Evolutionary conservation across 1,140 invertebrate genomes (phyloP), one percentile per base, ranked within the genome.

Genomic region (Aricia agestis): DNA sequence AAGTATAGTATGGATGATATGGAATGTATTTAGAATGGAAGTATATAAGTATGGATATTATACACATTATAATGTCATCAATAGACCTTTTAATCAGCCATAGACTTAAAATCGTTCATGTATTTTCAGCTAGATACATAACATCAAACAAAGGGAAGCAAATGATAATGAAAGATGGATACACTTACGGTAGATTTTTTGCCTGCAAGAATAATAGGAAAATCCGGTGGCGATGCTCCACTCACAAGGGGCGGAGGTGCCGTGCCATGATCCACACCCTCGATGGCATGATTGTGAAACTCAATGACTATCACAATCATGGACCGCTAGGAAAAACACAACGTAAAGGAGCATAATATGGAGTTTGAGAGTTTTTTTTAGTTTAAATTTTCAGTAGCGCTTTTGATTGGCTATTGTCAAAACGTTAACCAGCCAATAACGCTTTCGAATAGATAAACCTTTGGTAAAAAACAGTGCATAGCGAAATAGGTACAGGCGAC

Each of bases 191-290:
- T 52, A 52, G 9, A 52, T 52, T 58, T 1, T 17, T 63, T 11
- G 42, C 31, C 2, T 41, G n/a, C 25, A 7, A 32, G 1, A 70
- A 66, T 4, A 66, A 42, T 10, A 41, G 57, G 32, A 72, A 71
- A 65, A 68, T 66, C 18, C 68, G 81, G 10, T 85, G 83, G 82
- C 75, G 76, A 45, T 85, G 82, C 68, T 81, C 79, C 31, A 83
- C 79, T 0, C 81, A 82, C 67, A 72, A 68, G 10, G 65, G 70
- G 2, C 77, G 73, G 31, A 68, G 71, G 1, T 77, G 78, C 42
- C 18, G 25, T 4, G 78, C 71, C 11, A 58, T 19, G 45, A 57
- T 79, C 3, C 58, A 72, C 32, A 82, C 76, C 15, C 3, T 79
- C 0, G 74, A 74, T 4, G 72, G 76, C 10, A 58, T 68, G 15